A percentile compares a stretch with the other conserved stretches of the same genome.
Conservation (phyloP, 1,140 invertebrate genomes). For the Saccostrea cuccullata region DNA sequence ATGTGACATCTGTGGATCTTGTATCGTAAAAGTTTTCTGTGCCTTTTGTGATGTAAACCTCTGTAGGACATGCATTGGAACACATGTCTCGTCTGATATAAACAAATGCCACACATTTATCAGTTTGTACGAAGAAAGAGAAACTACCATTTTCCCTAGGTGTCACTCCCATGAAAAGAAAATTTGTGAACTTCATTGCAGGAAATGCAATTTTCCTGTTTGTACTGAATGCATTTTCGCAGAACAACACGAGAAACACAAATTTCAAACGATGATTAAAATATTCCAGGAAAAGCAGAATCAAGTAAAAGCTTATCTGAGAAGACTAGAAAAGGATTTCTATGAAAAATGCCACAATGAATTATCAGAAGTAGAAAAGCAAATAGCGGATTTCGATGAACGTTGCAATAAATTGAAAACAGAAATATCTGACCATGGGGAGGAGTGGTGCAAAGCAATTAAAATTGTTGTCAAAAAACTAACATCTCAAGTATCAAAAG, state of each 20-base stretch:
- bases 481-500: too few relatives aligned
- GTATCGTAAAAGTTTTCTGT: too few relatives aligned
- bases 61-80: too few relatives aligned
- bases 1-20: too few relatives aligned
- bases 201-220: background rate
- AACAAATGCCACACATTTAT: too few relatives aligned
- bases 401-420: background rate
- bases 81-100: too few relatives aligned
- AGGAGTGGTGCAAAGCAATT: background rate
- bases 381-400: background rate
- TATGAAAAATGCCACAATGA: background rate
- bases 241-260: background rate
- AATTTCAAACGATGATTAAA: background rate
- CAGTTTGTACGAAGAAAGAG: too few relatives aligned
- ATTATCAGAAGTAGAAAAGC: background rate
- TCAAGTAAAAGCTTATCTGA: background rate
- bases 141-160: too few relatives aligned
- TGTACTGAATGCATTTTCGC: background rate
- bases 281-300: background rate
- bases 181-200: too few relatives aligned
- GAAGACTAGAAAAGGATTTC: background rate
- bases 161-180: too few relatives aligned
- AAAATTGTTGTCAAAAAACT: too few relatives aligned
- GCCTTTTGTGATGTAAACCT: too few relatives aligned
- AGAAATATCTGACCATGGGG: background rate